These are phyloP conservation scores for Calliopum simillimum DNA, from an alignment of 2,888 invertebrate genomes.

Conservation along the genomic window DNA sequence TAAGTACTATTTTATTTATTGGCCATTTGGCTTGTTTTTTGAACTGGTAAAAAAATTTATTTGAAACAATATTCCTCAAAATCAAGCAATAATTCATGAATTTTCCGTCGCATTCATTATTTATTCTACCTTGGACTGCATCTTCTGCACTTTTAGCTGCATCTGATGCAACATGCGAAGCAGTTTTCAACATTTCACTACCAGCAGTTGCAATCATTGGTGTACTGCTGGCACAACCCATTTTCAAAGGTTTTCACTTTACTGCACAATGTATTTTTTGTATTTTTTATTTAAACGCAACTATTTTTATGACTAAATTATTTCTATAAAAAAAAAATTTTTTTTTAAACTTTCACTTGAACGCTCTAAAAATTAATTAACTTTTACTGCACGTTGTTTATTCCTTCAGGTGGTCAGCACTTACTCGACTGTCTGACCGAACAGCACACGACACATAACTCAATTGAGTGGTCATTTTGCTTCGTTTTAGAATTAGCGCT, in stretches of 20 bases:
- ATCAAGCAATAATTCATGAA: no score
- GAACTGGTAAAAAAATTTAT: no score
- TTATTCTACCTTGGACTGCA: slow-evolving; percentile 54
- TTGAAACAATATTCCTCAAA: no score
- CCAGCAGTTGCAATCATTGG: slow-evolving; percentile 63
- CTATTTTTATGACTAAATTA: background rate
- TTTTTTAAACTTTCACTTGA: background rate
- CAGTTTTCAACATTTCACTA: slow-evolving; percentile 62
- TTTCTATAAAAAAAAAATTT: background rate
- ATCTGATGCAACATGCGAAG: slow-evolving; percentile 59
- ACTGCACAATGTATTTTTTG: no score
- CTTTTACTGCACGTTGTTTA: slow-evolving; percentile 47
- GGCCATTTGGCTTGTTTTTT: no score
- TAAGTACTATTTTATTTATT: no score
- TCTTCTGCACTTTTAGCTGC: slow-evolving; percentile 58
- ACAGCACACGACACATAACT: slow-evolving; percentile 10
- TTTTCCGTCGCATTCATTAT: no score
- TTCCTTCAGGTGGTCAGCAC: slow-evolving; percentile 55
- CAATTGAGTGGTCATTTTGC: slow-evolving; percentile 41
- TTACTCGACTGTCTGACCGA: slow-evolving; percentile 51
- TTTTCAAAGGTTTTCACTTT: slow-evolving; percentile 40
- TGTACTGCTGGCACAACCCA: slow-evolving; percentile 63
- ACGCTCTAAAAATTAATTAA: background rate
- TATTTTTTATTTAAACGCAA: background rate
- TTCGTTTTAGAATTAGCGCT: slow-evolving; percentile 3